These are phyloP conservation scores for Eudemis profundana DNA, from an alignment of 2,888 invertebrate genomes.

Conservation along the genomic window DNA sequence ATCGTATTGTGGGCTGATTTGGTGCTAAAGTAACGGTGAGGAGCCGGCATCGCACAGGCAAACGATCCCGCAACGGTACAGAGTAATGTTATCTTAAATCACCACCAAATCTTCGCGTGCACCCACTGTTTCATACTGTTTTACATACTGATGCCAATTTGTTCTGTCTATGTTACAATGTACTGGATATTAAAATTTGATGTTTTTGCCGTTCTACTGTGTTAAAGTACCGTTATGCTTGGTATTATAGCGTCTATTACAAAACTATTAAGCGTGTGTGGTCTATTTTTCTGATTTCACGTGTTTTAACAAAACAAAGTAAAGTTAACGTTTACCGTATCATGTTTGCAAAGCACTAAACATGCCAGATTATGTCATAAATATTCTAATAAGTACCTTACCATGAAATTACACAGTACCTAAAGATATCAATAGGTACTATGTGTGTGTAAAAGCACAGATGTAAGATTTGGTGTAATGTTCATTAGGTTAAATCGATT, in stretches of 20 bases:
- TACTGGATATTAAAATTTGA: slow-evolving; percentile 13
- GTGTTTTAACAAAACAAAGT: slow-evolving; percentile 19
- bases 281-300: slow-evolving; percentile 17
- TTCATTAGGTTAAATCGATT: no score
- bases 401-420: no score
- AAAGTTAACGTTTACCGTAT: neutral
- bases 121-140: slow-evolving; percentile 39
- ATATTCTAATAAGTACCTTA: no score
- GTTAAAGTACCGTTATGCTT: slow-evolving; percentile 11
- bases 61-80: slow-evolving; percentile 77
- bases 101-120: slow-evolving; percentile 65
- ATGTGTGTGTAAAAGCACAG: no score
- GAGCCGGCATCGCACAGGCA: slow-evolving; percentile 62
- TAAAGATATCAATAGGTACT: no score
- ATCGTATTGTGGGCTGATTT: slow-evolving; percentile 82
- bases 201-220: slow-evolving; percentile 1
- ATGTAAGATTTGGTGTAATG: no score
- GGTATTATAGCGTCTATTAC: slow-evolving; percentile 16
- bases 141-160: slow-evolving; percentile 42
- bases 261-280: slow-evolving; percentile 15
- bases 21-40: slow-evolving; percentile 76
- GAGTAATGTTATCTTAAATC: slow-evolving; percentile 72
- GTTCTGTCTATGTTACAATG: slow-evolving; percentile 32
- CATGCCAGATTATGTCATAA: neutral
- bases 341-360: slow-evolving; percentile 11